phyloP scores from a whole-genome alignment of 2,113 vertebrate species.

The Scomber colias region DNA sequence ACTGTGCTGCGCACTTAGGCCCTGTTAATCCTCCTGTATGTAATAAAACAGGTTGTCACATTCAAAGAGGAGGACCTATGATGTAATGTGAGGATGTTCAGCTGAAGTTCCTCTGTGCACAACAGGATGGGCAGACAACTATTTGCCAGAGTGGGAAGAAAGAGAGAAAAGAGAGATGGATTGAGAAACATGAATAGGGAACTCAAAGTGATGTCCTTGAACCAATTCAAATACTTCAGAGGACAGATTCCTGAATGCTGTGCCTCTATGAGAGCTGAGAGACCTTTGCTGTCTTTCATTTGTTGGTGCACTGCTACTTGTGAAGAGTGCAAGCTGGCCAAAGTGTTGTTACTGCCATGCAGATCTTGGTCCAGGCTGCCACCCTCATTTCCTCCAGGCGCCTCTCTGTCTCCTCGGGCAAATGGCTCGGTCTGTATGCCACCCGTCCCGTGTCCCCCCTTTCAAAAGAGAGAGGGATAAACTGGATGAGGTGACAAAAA shows the following conservation, averaged over 20 bases:
- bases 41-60: slow-evolving; percentile 22
- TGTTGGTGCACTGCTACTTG: slow-evolving; percentile 42
- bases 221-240: slow-evolving; percentile 37
- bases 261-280: slow-evolving; percentile 29
- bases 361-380: slow-evolving; percentile 42
- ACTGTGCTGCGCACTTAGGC: slow-evolving; percentile 11
- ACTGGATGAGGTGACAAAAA: slow-evolving; percentile 50
- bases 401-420: slow-evolving; percentile 64
- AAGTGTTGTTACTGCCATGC: slow-evolving; percentile 39
- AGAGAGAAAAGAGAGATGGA: slow-evolving; percentile 29
- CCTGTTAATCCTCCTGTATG: slow-evolving; percentile 16
- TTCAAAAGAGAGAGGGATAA: slow-evolving; percentile 40
- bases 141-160: slow-evolving; percentile 34
- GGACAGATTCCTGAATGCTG: slow-evolving; percentile 47
- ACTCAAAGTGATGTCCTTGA: slow-evolving; percentile 16
- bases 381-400: slow-evolving; percentile 57
- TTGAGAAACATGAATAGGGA: too few species aligned
- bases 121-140: slow-evolving; percentile 27
- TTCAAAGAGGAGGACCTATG: slow-evolving; percentile 13
- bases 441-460: slow-evolving; percentile 6
- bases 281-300: slow-evolving; percentile 54
- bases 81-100: slow-evolving; percentile 35
- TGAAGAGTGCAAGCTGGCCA: slow-evolving; percentile 36
- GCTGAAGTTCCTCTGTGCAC: slow-evolving; percentile 20
- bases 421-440: slow-evolving; percentile 50